Percentiles rank a stretch among this genome's conserved stretches.
These are phyloP conservation scores for Cybosia mesomella DNA, from an alignment of 2,888 invertebrate genomes.

Conservation along the genomic window DNA sequence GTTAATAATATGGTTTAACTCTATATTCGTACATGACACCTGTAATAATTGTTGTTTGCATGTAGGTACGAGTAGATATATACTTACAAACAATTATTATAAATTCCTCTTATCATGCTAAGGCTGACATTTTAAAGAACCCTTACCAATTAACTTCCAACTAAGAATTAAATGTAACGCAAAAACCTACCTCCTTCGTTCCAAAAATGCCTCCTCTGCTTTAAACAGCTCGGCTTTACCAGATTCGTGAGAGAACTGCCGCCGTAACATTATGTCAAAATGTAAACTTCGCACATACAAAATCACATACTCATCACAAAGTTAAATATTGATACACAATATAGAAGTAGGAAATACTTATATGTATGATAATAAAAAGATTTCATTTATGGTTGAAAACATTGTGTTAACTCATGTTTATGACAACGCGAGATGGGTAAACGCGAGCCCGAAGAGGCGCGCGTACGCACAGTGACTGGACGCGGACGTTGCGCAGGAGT, in stretches of 20 bases:
- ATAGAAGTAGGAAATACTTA: slow-evolving; percentile 1
- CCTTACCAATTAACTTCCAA: not conserved
- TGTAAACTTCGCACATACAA: slow-evolving; percentile 31
- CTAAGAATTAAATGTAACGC: not conserved
- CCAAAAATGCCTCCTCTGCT: slow-evolving; percentile 77
- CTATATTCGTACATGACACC: not conserved
- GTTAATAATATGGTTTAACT: not conserved
- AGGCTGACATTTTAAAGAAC: not conserved
- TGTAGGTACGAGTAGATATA: not conserved
- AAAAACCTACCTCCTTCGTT: slow-evolving; percentile 68
- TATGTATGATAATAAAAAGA: not conserved
- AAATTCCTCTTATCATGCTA: not conserved
- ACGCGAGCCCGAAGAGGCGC: slow-evolving; percentile 58
- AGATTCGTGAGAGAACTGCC: slow-evolving; percentile 82
- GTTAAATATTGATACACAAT: not conserved
- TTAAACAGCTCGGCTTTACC: slow-evolving; percentile 75
- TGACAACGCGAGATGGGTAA: slow-evolving; percentile 30
- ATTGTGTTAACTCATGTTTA: slow-evolving; percentile 16
- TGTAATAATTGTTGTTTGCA: not conserved
- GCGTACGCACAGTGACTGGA: slow-evolving; percentile 53
- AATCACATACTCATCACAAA: slow-evolving; percentile 21
- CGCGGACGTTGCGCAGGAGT: slow-evolving; percentile 56
- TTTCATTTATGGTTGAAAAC: not conserved
- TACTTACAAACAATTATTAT: not conserved
- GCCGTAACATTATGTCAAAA: slow-evolving; percentile 66